These are phyloP conservation scores for Paguma larvata DNA, from an alignment of 2,797 vertebrate genomes.

Conservation along the genomic window DNA sequence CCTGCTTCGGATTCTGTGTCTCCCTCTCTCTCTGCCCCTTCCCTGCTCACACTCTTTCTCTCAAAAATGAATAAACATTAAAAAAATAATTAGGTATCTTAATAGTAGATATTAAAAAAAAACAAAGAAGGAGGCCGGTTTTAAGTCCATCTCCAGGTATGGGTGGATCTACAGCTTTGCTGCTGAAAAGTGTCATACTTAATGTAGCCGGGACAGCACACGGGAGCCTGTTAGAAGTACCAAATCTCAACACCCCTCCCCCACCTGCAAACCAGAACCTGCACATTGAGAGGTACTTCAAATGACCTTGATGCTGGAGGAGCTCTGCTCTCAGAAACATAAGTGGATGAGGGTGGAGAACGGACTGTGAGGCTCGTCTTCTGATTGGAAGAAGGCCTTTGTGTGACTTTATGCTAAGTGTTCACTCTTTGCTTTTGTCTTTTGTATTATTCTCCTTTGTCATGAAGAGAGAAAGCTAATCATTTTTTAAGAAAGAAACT, in stretches of 20 bases:
- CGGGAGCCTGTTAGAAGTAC: not conserved
- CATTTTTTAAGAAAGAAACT: slow-evolving; percentile 49
- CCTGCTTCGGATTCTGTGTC: too few species aligned
- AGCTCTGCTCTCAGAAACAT: not conserved
- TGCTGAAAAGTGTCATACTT: not conserved
- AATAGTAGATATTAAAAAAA: too few species aligned
- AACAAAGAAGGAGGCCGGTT: not conserved
- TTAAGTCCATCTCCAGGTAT: not conserved
- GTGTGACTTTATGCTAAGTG: slow-evolving; percentile 28
- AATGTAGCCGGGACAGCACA: not conserved
- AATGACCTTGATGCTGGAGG: not conserved
- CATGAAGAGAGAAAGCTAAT: slow-evolving; percentile 3
- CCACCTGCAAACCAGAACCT: not conserved
- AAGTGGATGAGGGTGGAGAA: not conserved
- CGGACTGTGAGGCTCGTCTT: not conserved
- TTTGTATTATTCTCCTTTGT: slow-evolving; percentile 42
- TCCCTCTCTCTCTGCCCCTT: too few species aligned
- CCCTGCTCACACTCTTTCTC: too few species aligned
- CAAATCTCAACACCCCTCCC: not conserved
- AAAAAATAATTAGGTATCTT: too few species aligned
- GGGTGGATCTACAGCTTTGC: not conserved
- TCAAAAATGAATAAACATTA: too few species aligned
- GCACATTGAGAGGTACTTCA: not conserved
- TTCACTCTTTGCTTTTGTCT: slow-evolving; percentile 41
- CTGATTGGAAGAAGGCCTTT: not conserved